Percentiles rank a stretch among this genome's conserved stretches.
phyloP scores from a whole-genome alignment of 2,797 vertebrate genomes.

The Dipus sagitta region DNA sequence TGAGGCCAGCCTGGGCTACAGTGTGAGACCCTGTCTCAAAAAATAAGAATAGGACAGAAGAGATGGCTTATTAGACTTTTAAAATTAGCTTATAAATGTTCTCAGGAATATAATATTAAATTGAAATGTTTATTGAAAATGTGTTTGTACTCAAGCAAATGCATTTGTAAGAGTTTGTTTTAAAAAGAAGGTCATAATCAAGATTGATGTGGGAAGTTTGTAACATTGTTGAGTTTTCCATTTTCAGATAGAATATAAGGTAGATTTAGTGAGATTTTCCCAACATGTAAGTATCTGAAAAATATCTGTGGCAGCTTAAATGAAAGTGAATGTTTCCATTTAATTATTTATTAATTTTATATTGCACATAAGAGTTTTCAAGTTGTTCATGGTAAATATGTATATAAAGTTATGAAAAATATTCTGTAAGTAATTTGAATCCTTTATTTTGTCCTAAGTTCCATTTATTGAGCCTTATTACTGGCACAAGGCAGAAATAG shows the following conservation, averaged over 20 bases:
- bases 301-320: conserved; percentile 14
- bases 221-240: conserved; percentile 61
- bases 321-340: background rate
- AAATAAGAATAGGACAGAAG: no score
- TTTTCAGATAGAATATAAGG: conserved; percentile 24
- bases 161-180: background rate
- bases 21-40: no score
- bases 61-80: background rate
- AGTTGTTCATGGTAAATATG: background rate
- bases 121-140: conserved; percentile 19
- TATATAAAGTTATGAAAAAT: background rate
- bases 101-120: background rate
- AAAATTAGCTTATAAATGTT: background rate
- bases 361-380: background rate
- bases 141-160: conserved; percentile 42
- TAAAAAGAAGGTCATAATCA: conserved; percentile 21
- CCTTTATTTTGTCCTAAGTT: background rate
- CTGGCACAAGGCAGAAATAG: background rate
- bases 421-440: background rate
- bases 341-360: background rate
- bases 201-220: conserved; percentile 28
- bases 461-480: background rate
- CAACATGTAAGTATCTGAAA: background rate
- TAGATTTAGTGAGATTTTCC: conserved; percentile 64
- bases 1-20: no score